A percentile compares a stretch with the other conserved stretches of the same genome.
phyloP scores from a whole-genome alignment of 2,888 invertebrate genomes.

The Cecidostiba fungosa region DNA sequence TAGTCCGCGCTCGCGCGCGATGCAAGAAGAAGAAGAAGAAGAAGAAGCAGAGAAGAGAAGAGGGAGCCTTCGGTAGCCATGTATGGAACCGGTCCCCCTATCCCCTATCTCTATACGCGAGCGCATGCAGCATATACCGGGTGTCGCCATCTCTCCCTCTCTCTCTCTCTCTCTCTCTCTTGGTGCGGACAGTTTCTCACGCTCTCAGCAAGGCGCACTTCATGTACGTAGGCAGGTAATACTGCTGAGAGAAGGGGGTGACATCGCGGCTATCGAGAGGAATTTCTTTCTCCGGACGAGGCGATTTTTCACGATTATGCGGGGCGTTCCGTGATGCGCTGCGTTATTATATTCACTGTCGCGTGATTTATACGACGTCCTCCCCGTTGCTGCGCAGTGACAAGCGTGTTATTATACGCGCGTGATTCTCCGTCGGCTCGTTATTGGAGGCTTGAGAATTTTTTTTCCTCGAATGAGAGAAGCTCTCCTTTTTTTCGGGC shows the following conservation, averaged over 20 bases:
- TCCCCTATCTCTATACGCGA: slow-evolving; percentile 69
- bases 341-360: slow-evolving; percentile 15
- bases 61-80: slow-evolving; percentile 77
- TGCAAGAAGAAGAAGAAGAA: slow-evolving; percentile 65
- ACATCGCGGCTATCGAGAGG: slow-evolving; percentile 4
- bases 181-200: slow-evolving; percentile 68
- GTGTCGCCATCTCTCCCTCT: slow-evolving; percentile 71
- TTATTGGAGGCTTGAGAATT: slow-evolving; percentile 1
- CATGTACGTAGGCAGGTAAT: not conserved
- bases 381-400: not conserved
- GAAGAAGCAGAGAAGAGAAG: slow-evolving; percentile 54
- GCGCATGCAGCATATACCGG: slow-evolving; percentile 72
- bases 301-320: slow-evolving; percentile 35
- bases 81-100: slow-evolving; percentile 79
- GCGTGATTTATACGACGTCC: slow-evolving; percentile 42
- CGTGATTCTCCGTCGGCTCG: slow-evolving; percentile 31
- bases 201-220: slow-evolving; percentile 44
- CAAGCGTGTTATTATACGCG: slow-evolving; percentile 48
- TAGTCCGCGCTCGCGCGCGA: slow-evolving; percentile 6
- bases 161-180: slow-evolving; percentile 58
- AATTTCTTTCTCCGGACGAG: not conserved
- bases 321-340: slow-evolving; percentile 19
- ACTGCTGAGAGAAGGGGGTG: not conserved
- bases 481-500: not conserved
- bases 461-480: not conserved